Evolutionary conservation across 2,797 vertebrate genomes (phyloP).

Genomic region (Thripadectes ignobilis): DNA sequence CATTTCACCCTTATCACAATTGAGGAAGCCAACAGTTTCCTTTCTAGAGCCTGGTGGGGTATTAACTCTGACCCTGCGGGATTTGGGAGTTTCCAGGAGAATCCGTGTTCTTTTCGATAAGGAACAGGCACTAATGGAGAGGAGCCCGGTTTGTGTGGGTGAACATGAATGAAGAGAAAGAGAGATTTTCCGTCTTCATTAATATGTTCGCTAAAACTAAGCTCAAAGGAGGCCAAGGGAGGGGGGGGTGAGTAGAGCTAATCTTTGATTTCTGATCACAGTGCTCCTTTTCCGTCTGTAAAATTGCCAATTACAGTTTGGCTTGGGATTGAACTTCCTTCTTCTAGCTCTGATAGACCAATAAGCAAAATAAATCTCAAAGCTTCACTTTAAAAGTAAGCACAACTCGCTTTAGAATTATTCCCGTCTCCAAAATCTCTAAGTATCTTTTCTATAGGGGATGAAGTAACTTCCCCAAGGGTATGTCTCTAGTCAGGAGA

Average conservation of each 20-base stretch:
- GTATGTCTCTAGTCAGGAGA: neutral
- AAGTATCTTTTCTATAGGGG: neutral
- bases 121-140: constrained; percentile 36
- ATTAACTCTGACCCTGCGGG: constrained; percentile 57
- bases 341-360: neutral
- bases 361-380: neutral
- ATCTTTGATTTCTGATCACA: constrained; percentile 22
- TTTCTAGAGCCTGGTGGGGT: constrained; percentile 31
- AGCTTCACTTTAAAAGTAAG: neutral
- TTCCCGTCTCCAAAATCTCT: neutral
- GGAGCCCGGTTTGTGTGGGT: constrained; percentile 18
- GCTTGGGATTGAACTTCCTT: neutral
- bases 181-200: constrained; percentile 20
- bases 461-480: constrained; percentile 14
- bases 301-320: neutral
- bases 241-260: neutral
- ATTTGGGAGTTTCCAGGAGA: constrained; percentile 58
- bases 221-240: neutral
- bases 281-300: neutral
- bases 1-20: constrained; percentile 57
- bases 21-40: constrained; percentile 65
- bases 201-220: constrained; percentile 23
- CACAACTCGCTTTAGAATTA: neutral
- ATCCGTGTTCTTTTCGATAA: constrained; percentile 42
- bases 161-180: neutral